A percentile compares a stretch with the other conserved stretches of the same genome.
Evolutionary conservation across 2,113 vertebrate genomes (phyloP).

Genomic region (Sisor rabdophorus): DNA sequence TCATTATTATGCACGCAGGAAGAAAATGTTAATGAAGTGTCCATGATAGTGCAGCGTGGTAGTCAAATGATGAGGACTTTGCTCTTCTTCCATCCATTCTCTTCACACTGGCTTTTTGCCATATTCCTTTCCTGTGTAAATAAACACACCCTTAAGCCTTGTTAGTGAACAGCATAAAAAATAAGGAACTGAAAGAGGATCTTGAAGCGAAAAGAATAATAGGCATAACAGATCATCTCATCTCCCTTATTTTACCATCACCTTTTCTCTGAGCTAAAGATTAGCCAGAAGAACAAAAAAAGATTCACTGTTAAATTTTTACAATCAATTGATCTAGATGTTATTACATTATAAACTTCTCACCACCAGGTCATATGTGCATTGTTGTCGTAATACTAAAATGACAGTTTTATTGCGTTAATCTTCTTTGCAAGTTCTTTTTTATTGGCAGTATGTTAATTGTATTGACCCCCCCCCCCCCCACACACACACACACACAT

Average conservation of each 20-base stretch:
- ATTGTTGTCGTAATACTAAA: neutral
- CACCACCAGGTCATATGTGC: neutral
- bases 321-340: neutral
- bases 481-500: conserved; percentile 25
- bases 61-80: conserved; percentile 42
- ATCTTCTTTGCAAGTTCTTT: conserved; percentile 30
- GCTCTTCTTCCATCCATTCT: conserved; percentile 22
- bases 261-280: neutral
- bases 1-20: conserved; percentile 51
- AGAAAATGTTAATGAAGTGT: conserved; percentile 54
- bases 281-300: neutral
- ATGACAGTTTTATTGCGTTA: conserved; percentile 5
- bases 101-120: neutral
- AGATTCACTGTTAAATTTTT: neutral
- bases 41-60: conserved; percentile 28
- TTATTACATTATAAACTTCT: conserved; percentile 4
- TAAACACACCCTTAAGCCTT: conserved; percentile 27
- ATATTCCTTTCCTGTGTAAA: conserved; percentile 4
- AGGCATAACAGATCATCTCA: neutral
- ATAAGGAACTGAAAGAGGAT: conserved; percentile 25
- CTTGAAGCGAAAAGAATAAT: neutral
- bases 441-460: conserved; percentile 47
- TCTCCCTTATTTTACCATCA: neutral
- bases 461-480: conserved; percentile 57
- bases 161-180: neutral